Conservation (phyloP, 2,113 vertebrate genomes). For the Rhipidura dahli region DNA sequence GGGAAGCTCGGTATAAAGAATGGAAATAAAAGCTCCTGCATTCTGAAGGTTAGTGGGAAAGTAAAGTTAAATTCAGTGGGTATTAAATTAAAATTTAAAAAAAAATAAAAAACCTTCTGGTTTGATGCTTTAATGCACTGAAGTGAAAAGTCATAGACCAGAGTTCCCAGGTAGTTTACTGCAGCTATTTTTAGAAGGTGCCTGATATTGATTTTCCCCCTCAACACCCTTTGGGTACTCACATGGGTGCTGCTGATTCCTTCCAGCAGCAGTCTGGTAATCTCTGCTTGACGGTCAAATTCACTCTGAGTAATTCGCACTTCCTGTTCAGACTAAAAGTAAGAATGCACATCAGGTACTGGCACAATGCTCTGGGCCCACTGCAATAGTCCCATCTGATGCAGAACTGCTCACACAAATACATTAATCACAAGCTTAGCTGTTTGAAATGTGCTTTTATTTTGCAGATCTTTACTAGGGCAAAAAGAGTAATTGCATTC, state of each 20-base stretch:
- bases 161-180: not conserved
- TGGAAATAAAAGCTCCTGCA: not conserved
- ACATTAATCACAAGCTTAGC: not conserved
- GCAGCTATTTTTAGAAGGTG: not conserved
- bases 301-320: slow-evolving; percentile 95
- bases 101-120: not conserved
- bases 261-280: slow-evolving; percentile 93
- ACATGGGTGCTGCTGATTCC: slow-evolving; percentile 98
- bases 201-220: not conserved
- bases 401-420: not conserved
- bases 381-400: not conserved
- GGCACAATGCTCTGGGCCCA: not conserved
- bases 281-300: slow-evolving; percentile 97
- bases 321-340: slow-evolving; percentile 91
- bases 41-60: not conserved
- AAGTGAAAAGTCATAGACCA: not conserved
- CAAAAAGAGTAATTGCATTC: not conserved
- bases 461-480: not conserved
- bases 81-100: not conserved
- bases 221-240: slow-evolving; percentile 40
- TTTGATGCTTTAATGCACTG: not conserved
- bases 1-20: not conserved
- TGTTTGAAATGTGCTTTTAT: not conserved
- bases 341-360: not conserved
- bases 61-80: not conserved